Base-by-base conservation (phyloP, 1,140 invertebrate genomes). In the Chrysopa pallens region DNA sequence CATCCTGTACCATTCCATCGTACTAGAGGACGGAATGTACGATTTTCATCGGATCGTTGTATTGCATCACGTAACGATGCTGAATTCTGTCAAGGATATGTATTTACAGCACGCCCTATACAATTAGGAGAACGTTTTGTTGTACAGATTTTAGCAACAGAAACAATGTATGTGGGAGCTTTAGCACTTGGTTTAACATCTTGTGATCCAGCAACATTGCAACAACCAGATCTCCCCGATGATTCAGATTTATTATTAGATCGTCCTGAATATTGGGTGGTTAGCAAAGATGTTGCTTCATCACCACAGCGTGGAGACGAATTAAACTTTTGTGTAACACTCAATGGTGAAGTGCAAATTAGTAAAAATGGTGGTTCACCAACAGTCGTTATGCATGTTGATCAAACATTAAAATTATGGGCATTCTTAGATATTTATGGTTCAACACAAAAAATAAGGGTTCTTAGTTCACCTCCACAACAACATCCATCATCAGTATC, bases 181-280 rank as follows among this genome's bases (percentile, higher is more conserved):
- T 58, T 98, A 29, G 84, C 89, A 0, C 74, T 97, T 23, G 93
- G 93, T 1, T 64, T 97, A 36, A 98, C 93, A 1, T 88, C 88
- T 0, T 95, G 90, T 61, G 84, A 96, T 59, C 92, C 92, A 1
- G 66, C 73, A 0, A 72, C 67, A 7, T 52, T 97, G 7, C 67
- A 75, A 31, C 62, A 72, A 0, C 66, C 69, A 9, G 85, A 89
- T 50, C 63, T 97, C 7, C 94, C 94, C 0, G 89, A 94, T 50
- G 91, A 97, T 63, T 82, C 88, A 0, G 90, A 97, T 52, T 71
- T 84, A 17, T 64, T 98, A 1, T 60, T 97, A 3, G 93, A 98
- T 59, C 68, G 93, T n/a, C 84, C 82, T 0, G 92, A 98, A 54
- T 97, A 97, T 59, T 97, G 92, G 92, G 89, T 96, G 1, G 86